Evolutionary conservation across 2,113 vertebrate genomes (phyloP).

Genomic region (Axis porcinus): DNA sequence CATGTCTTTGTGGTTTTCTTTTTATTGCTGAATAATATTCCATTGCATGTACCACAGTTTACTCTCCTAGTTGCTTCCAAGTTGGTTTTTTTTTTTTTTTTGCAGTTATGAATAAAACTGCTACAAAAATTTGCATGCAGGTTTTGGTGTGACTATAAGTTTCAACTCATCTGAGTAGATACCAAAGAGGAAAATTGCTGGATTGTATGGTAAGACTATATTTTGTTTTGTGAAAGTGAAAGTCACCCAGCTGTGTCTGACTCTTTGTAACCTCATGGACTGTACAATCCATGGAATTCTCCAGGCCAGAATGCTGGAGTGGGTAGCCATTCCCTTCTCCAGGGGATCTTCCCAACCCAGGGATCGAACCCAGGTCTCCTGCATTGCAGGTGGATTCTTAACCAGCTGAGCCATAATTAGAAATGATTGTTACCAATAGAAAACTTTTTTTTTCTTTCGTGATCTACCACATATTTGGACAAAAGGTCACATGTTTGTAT

Average conservation of each 20-base stretch:
- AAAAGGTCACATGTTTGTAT: not conserved
- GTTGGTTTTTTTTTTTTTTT: not conserved
- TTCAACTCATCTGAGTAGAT: not conserved
- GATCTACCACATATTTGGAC: not conserved
- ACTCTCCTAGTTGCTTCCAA: not conserved
- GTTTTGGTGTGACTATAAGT: not conserved
- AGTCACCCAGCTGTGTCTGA: not conserved
- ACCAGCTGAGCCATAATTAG: not conserved
- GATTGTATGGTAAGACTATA: not conserved
- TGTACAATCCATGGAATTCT: not conserved
- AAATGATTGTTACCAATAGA: not conserved
- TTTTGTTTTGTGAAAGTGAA: conserved; percentile 8
- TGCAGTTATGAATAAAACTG: not conserved
- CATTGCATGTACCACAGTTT: not conserved
- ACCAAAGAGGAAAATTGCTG: not conserved
- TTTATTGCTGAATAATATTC: not conserved
- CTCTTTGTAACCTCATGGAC: not conserved
- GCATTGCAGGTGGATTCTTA: not conserved
- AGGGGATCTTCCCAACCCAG: not conserved
- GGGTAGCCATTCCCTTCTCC: not conserved
- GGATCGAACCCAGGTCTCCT: not conserved
- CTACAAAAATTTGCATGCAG: not conserved
- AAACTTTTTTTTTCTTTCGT: not conserved
- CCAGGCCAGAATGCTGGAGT: not conserved
- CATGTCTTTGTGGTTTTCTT: not conserved